These are phyloP conservation scores for Odontocerum albicorne DNA, from an alignment of 2,888 invertebrate species.

Conservation along the genomic window DNA sequence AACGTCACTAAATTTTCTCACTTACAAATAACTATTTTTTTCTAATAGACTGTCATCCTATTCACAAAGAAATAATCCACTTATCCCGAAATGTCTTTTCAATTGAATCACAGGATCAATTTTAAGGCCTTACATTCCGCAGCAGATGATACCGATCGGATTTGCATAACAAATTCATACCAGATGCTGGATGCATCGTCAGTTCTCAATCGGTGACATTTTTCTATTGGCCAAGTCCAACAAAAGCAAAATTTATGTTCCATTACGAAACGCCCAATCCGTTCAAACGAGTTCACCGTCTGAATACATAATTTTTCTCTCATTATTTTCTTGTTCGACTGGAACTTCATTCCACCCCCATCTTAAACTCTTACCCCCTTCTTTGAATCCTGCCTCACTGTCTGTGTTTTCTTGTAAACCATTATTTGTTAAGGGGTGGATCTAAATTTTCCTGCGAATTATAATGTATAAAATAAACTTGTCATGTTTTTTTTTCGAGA, in stretches of 20 bases:
- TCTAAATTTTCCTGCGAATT: too few relatives aligned
- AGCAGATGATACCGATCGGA: constrained; percentile 6
- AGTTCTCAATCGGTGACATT: constrained; percentile 6
- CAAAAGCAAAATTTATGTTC: constrained; percentile 33
- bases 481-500: too few relatives aligned
- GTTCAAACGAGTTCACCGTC: constrained; percentile 29
- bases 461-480: too few relatives aligned
- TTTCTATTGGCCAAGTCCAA: constrained; percentile 21
- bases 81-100: constrained; percentile 6
- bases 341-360: not conserved
- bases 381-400: too few relatives aligned
- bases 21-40: too few relatives aligned
- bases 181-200: constrained; percentile 17
- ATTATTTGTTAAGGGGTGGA: too few relatives aligned
- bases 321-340: constrained; percentile 30
- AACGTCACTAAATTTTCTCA: too few relatives aligned
- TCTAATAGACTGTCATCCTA: too few relatives aligned
- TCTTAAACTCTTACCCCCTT: too few relatives aligned
- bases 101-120: constrained; percentile 14
- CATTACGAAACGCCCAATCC: constrained; percentile 32
- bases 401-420: too few relatives aligned
- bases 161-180: constrained; percentile 21
- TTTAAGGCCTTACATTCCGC: constrained; percentile 10
- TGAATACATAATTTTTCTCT: constrained; percentile 35
- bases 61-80: constrained; percentile 10